A percentile compares a stretch with the other conserved stretches of the same genome.
phyloP scores from a whole-genome alignment of 2,113 vertebrate genomes.

The Peromyscus polionotus region DNA sequence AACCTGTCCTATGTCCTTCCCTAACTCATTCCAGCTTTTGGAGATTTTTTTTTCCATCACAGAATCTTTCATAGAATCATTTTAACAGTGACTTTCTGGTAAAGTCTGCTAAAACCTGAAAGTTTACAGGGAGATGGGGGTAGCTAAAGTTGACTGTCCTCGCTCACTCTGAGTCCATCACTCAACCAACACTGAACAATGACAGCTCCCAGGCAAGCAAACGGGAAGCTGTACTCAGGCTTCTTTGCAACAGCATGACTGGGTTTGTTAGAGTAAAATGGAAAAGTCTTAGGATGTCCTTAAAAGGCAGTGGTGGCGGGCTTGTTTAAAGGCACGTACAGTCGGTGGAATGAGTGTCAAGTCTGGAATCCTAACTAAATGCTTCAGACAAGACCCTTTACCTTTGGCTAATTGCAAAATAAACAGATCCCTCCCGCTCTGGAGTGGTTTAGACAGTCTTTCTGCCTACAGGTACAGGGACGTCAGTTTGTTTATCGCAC shows the following conservation, averaged over 20 bases:
- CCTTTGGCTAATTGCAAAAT: conserved; percentile 72
- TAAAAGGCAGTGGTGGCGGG: not conserved
- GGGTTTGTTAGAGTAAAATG: conserved; percentile 25
- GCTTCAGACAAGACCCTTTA: conserved; percentile 71
- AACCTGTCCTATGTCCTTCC: conserved; percentile 13
- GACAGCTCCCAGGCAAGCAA: conserved; percentile 89
- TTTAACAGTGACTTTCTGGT: conserved; percentile 79
- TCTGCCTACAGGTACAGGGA: not conserved
- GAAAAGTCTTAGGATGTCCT: not conserved
- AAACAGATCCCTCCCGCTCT: conserved; percentile 56
- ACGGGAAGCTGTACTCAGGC: conserved; percentile 86
- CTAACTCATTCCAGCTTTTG: conserved; percentile 32
- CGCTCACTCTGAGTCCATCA: conserved; percentile 69
- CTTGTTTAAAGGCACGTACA: conserved; percentile 5
- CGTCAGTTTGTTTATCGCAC: conserved; percentile 60
- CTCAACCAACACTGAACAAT: conserved; percentile 82
- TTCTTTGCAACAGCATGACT: too few species aligned
- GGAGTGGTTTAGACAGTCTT: conserved; percentile 48
- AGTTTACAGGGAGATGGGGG: conserved; percentile 10
- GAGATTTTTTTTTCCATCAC: not conserved
- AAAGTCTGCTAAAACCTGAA: conserved; percentile 79
- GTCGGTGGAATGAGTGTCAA: not conserved
- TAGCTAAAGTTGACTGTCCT: conserved; percentile 82
- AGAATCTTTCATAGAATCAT: conserved; percentile 63
- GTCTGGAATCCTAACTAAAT: conserved; percentile 33